phyloP scores from a whole-genome alignment of 2,113 vertebrate species.

The Sinocyclocheilus grahami region DNA sequence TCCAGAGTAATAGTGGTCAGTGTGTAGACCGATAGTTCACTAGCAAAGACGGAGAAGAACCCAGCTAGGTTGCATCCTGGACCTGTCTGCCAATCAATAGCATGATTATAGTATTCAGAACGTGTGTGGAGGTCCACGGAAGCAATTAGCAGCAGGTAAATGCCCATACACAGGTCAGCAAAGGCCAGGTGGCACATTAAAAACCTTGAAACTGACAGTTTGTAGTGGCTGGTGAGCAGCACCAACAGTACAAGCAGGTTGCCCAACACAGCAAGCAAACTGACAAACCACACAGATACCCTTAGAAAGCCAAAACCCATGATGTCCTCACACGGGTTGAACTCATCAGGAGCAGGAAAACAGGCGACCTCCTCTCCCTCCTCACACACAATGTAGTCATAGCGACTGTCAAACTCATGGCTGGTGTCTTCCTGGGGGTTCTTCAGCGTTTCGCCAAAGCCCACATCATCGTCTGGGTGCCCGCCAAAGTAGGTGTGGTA shows the following conservation, averaged over 20 bases:
- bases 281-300: conserved; percentile 94
- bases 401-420: conserved; percentile 86
- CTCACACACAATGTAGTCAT: conserved; percentile 89
- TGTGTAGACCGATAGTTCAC: conserved; percentile 92
- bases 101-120: conserved; percentile 93
- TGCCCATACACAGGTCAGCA: conserved; percentile 95
- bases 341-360: conserved; percentile 88
- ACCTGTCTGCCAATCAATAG: conserved; percentile 98
- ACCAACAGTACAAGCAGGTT: conserved; percentile 90
- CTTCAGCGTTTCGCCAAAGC: conserved; percentile 92
- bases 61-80: conserved; percentile 89
- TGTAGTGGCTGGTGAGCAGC: conserved; percentile 95
- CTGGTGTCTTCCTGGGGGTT: conserved; percentile 85
- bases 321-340: conserved; percentile 98
- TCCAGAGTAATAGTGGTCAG: conserved; percentile 92
- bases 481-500: conserved; percentile 88
- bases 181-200: conserved; percentile 98
- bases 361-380: conserved; percentile 86
- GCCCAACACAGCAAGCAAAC: conserved; percentile 89
- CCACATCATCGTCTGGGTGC: conserved; percentile 80
- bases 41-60: conserved; percentile 94
- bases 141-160: conserved; percentile 93
- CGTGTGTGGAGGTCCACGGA: conserved; percentile 90
- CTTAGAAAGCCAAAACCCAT: conserved; percentile 93
- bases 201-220: conserved; percentile 92